phyloP scores from a whole-genome alignment of 2,888 invertebrate species.

The Volucella zonaria region DNA sequence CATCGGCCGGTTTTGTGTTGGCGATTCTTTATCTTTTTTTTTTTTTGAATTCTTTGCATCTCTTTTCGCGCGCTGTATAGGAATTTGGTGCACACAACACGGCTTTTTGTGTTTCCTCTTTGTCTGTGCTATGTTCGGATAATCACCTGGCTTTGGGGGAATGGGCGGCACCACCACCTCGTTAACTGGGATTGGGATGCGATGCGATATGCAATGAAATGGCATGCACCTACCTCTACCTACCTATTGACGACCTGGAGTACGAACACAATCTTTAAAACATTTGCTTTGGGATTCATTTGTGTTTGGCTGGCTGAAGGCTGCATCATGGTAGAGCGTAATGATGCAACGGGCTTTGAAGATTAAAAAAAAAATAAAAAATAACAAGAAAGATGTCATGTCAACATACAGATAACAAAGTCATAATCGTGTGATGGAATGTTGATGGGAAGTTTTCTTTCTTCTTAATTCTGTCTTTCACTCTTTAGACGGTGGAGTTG shows the following conservation, averaged over 20 bases:
- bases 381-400: constrained; percentile 17
- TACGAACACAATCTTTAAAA: constrained; percentile 26
- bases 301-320: constrained; percentile 11
- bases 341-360: constrained; percentile 62
- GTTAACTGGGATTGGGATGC: constrained; percentile 57
- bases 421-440: constrained; percentile 49
- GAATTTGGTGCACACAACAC: constrained; percentile 34
- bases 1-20: constrained; percentile 42
- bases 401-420: constrained; percentile 39
- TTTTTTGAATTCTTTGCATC: neutral
- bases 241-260: no score
- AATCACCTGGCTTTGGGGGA: constrained; percentile 68
- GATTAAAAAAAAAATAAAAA: constrained; percentile 23
- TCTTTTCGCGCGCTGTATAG: constrained; percentile 32
- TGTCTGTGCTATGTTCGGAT: constrained; percentile 60
- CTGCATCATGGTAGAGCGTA: constrained; percentile 7
- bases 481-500: neutral
- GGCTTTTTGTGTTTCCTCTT: constrained; percentile 50
- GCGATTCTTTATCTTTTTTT: constrained; percentile 10
- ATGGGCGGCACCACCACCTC: constrained; percentile 36
- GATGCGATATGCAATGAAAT: constrained; percentile 13
- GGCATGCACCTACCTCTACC: no score
- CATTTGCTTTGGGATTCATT: constrained; percentile 49
- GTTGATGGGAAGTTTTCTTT: constrained; percentile 5
- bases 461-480: neutral